Evolutionary conservation across 2,888 invertebrate genomes (phyloP).

Genomic region (Octonoba sinensis): DNA sequence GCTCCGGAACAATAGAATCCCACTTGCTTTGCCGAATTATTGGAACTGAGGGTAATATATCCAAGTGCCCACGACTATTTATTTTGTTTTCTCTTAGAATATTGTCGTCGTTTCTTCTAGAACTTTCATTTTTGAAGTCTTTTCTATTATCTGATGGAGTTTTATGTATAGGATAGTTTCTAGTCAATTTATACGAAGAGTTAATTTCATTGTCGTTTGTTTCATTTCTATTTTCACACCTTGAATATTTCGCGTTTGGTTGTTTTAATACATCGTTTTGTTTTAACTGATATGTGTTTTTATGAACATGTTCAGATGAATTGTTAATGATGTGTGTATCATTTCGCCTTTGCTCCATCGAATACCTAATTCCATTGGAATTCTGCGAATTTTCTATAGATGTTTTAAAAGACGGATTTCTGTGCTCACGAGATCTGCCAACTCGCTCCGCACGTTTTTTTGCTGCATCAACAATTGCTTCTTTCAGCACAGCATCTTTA

Average conservation of each 20-base stretch:
- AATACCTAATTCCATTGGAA: too few species aligned
- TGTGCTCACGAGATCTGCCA: conserved; percentile 19
- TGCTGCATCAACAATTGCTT: conserved; percentile 46
- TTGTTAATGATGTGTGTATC: background rate
- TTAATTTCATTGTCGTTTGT: conserved; percentile 3
- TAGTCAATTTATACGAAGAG: conserved; percentile 9
- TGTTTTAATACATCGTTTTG: conserved; percentile 7
- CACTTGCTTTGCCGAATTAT: conserved; percentile 22
- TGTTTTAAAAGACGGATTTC: conserved; percentile 40
- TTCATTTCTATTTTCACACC: conserved; percentile 3
- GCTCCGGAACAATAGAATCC: conserved; percentile 24
- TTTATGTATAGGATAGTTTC: conserved; percentile 19
- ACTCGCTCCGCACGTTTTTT: conserved; percentile 38
- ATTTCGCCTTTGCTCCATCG: background rate
- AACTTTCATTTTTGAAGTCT: conserved; percentile 5
- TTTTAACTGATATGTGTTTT: background rate
- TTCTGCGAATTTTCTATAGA: conserved; percentile 21
- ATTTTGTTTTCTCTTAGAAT: conserved; percentile 11
- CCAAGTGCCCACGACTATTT: conserved; percentile 1
- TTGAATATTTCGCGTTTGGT: conserved; percentile 7
- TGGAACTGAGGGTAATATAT: background rate
- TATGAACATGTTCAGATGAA: background rate
- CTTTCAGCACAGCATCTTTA: conserved; percentile 23
- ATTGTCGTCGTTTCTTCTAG: conserved; percentile 12
- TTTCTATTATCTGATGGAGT: conserved; percentile 14